Evolutionary conservation across 2,888 invertebrate genomes (phyloP), one percentile per base, ranked within the genome.

Genomic region (Patella pellucida): DNA sequence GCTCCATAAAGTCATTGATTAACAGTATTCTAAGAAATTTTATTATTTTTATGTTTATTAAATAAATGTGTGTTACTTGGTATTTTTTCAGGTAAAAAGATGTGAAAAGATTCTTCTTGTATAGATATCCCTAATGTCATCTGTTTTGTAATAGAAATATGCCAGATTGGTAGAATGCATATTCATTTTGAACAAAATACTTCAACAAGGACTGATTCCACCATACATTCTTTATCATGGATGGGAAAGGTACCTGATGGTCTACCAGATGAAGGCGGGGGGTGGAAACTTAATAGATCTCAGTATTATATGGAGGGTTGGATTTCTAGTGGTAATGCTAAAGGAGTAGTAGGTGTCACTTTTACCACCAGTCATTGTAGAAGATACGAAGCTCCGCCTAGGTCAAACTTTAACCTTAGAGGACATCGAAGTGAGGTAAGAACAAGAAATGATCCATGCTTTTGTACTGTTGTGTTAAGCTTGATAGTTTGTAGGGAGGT

Each of bases 161-260:
- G 62, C 62, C 56, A 41, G 68, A 62, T 71, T 3, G 23, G 62
- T 62, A 62, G 23, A 71, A 98, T 98, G 98, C 97, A 97, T 94
- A 94, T 98, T 90, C 96, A 97, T 93, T 97, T 97, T 92, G 98
- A 98, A 92, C 95, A 96, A 90, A 96, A 96, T 91, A 94, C 95
- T 86, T 97, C 96, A 91, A 96, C 97, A 85, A 96, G 96, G 93
- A 97, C 97, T 93, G 98, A 98, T 93, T 97, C 97, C 92, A 95
- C 96, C 86, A 96, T 98, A 90, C 93, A 97, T 88, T 96, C 97
- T 86, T 93, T 98, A 90, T 97, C 97, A 88, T 98, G 98, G 98
- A 98, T 98, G 98, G 97, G 97, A 83, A 97, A 97, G 92, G 97
- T 97, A 87, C 97, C 97, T 83, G 97, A 98, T 91, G 96, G 97